Evolutionary conservation across 2,797 vertebrate genomes (phyloP), one percentile per base, ranked within the genome.

Genomic region (Neoniphon sammara): DNA sequence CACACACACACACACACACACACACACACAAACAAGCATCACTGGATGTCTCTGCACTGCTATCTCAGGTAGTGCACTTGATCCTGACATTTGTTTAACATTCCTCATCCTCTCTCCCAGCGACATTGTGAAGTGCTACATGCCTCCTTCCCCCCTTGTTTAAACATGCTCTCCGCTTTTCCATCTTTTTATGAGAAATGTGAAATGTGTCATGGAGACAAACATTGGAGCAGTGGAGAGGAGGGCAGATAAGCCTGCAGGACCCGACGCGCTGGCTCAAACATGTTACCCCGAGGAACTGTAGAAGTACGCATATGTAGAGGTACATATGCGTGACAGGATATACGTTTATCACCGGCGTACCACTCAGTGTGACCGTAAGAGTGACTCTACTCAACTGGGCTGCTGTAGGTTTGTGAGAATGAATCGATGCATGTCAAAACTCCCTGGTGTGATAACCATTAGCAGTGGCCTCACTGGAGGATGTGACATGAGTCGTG

Each of bases 71-170:
- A 75, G 53, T 63, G 57, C 85, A 80, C 84, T 89, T 89, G 78
- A 91, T 89, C 74, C 75, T 91, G 91, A 91, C 89, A 92, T 91
- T 91, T 91, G 81, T 90, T 91, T 85, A 89, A 89, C 86, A 82
- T 88, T 80, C 82, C 72, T 77, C 82, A 65, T 64, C 68, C 56
- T 61, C 75, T 76, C 75, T 76, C 72, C 70, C 70, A 34, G 76
- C 61, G 70, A 87, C 85, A 74, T 17, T 18, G 70, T 76, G 79
- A 84, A 83, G 87, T 81, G 75, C 73, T 4, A 18, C 77, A 66
- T 63, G 76, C 80, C 72, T 80, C 75, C 75, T 69, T 56, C 75
- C 63, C 70, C 36, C 71, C n/a, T 70, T 90, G 85, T 89, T 89
- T 87, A 83, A 90, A 90, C 85, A 87, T 70, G 30, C 63, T 75